Evolutionary conservation across 1,140 invertebrate species (phyloP).

Genomic region (Lordiphosa stackelbergi): DNA sequence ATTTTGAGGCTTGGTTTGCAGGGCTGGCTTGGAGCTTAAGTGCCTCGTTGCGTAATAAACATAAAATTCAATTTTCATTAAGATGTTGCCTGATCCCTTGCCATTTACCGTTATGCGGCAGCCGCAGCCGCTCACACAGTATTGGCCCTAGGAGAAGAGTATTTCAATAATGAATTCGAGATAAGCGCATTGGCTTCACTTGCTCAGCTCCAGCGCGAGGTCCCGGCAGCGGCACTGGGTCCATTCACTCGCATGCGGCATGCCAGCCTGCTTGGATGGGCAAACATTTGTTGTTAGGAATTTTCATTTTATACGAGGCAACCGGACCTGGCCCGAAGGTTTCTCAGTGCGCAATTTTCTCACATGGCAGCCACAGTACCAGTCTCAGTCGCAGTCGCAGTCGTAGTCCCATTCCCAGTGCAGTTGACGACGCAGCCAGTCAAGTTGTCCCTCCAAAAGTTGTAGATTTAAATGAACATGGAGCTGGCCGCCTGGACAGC

Average conservation of each 20-base stretch:
- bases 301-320: constrained; percentile 57
- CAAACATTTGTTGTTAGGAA: constrained; percentile 52
- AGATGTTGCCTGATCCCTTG: constrained; percentile 68
- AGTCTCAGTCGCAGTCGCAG: constrained; percentile 17
- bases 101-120: constrained; percentile 50
- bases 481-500: constrained; percentile 48
- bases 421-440: constrained; percentile 30
- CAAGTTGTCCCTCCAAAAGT: constrained; percentile 75
- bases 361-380: constrained; percentile 37
- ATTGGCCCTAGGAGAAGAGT: constrained; percentile 40
- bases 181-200: constrained; percentile 62
- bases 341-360: constrained; percentile 68
- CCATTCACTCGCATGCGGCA: constrained; percentile 51
- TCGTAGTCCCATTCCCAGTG: constrained; percentile 21
- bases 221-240: constrained; percentile 5
- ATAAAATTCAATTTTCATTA: constrained; percentile 75
- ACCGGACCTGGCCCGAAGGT: constrained; percentile 58
- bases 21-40: constrained; percentile 37
- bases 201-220: constrained; percentile 26
- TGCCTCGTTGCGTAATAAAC: constrained; percentile 65
- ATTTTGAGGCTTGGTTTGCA: constrained; percentile 50
- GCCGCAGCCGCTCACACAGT: constrained; percentile 11
- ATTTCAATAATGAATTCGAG: constrained; percentile 74
- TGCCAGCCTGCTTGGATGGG: constrained; percentile 11
- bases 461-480: constrained; percentile 76